A percentile compares a stretch with the other conserved stretches of the same genome.
These are phyloP conservation scores for Cephus pulcher DNA, from an alignment of 2,888 invertebrate species.

Conservation along the genomic window DNA sequence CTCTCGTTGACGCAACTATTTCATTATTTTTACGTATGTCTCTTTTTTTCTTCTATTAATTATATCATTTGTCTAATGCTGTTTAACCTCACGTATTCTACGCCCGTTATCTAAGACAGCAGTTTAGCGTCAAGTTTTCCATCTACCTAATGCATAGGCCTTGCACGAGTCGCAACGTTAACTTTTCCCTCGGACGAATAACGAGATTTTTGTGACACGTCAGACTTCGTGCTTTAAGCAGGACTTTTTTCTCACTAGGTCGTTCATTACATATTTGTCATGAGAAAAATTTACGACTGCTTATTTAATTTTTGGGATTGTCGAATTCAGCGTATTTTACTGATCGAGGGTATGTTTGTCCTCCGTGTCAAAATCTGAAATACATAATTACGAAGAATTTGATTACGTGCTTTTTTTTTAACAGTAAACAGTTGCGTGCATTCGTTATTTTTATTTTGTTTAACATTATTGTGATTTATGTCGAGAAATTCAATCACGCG, in stretches of 20 bases:
- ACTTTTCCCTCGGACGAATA: background rate
- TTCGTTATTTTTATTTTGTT: background rate
- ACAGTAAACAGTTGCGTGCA: background rate
- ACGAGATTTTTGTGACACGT: background rate
- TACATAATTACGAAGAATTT: background rate
- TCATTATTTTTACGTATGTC: background rate
- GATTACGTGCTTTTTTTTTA: background rate
- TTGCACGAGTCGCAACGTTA: background rate
- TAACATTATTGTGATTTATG: background rate
- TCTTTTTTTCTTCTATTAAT: background rate
- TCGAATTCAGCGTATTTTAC: constrained; percentile 23
- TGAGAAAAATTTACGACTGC: background rate
- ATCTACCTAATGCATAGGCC: background rate
- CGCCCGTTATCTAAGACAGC: background rate
- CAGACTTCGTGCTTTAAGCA: background rate
- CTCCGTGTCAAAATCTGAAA: background rate
- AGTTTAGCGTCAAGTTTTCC: background rate
- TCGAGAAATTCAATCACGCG: background rate
- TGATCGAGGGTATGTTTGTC: background rate
- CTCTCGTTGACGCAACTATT: background rate
- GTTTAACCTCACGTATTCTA: background rate
- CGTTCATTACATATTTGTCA: background rate
- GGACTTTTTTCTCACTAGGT: background rate
- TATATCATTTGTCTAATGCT: background rate
- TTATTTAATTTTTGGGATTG: constrained; percentile 21